A percentile compares a stretch with the other conserved stretches of the same genome.
These are phyloP conservation scores for Heliconius congener DNA, from an alignment of 1,140 invertebrate genomes.

Conservation along the genomic window DNA sequence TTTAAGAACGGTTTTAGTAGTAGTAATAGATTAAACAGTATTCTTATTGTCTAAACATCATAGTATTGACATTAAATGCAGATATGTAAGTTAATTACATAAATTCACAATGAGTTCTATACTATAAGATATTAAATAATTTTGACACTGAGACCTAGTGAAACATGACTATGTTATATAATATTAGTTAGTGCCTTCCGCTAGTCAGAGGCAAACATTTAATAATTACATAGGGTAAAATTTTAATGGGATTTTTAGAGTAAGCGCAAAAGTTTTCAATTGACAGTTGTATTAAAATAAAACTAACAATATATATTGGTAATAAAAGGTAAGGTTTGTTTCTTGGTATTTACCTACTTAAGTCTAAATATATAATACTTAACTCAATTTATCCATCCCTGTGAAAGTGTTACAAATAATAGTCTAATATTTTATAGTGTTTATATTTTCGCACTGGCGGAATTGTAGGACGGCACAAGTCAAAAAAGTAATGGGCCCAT, in stretches of 20 bases:
- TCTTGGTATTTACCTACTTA: background rate
- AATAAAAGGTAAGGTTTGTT: background rate
- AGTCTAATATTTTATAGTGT: background rate
- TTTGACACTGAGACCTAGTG: background rate
- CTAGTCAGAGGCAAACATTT: background rate
- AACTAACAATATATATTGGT: background rate
- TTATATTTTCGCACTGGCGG: conserved; percentile 7
- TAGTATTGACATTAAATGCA: conserved; percentile 4
- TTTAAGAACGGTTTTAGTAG: background rate
- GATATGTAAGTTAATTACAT: conserved; percentile 11
- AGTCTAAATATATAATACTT: conserved; percentile 1
- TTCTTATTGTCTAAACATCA: conserved; percentile 9
- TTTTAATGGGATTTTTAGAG: background rate
- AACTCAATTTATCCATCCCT: conserved; percentile 9
- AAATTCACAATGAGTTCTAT: background rate
- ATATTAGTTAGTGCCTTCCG: background rate
- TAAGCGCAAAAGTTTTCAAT: conserved; percentile 8
- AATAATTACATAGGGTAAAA: conserved; percentile 9
- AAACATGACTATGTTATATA: background rate
- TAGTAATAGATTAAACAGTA: conserved; percentile 3
- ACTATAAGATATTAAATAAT: background rate
- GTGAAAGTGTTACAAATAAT: background rate
- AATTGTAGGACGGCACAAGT: conserved; percentile 11
- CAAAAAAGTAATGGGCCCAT: conserved; percentile 10
- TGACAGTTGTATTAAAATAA: background rate